phyloP scores from a whole-genome alignment of 2,888 invertebrate species.

The Eupithecia inturbata region DNA sequence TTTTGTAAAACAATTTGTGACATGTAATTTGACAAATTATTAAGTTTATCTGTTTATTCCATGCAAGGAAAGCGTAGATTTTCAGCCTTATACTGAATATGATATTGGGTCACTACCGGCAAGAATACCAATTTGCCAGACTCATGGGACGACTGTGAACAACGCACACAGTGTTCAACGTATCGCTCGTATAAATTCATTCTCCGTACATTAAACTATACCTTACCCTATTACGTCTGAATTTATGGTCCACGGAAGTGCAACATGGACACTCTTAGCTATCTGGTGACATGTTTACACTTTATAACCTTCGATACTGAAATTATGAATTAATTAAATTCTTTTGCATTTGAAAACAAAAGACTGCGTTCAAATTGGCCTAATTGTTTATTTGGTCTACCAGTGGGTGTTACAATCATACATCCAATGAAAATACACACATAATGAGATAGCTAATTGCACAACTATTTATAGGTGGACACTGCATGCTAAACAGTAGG shows the following conservation, averaged over 20 bases:
- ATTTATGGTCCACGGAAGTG: constrained; percentile 3
- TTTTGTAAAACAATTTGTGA: too few relatives aligned
- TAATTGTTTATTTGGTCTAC: too few relatives aligned
- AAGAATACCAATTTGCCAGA: constrained; percentile 42
- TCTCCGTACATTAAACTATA: constrained; percentile 44
- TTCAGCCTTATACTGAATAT: not conserved
- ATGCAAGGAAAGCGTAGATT: not conserved
- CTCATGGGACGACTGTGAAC: constrained; percentile 27
- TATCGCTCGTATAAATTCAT: constrained; percentile 15
- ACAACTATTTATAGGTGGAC: too few relatives aligned
- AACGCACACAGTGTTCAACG: constrained; percentile 13
- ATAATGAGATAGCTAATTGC: too few relatives aligned
- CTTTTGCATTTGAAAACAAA: not conserved
- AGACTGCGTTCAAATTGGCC: too few relatives aligned
- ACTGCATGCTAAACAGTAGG: too few relatives aligned
- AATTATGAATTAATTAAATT: not conserved
- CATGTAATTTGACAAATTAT: too few relatives aligned
- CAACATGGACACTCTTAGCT: not conserved
- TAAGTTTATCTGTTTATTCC: too few relatives aligned
- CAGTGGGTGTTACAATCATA: too few relatives aligned
- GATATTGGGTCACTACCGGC: not conserved
- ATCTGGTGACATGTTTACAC: not conserved
- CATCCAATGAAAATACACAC: too few relatives aligned
- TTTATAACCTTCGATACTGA: not conserved
- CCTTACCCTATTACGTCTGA: constrained; percentile 31